Base-by-base conservation (phyloP, 2,113 vertebrate genomes). In the Rutilus rutilus region DNA sequence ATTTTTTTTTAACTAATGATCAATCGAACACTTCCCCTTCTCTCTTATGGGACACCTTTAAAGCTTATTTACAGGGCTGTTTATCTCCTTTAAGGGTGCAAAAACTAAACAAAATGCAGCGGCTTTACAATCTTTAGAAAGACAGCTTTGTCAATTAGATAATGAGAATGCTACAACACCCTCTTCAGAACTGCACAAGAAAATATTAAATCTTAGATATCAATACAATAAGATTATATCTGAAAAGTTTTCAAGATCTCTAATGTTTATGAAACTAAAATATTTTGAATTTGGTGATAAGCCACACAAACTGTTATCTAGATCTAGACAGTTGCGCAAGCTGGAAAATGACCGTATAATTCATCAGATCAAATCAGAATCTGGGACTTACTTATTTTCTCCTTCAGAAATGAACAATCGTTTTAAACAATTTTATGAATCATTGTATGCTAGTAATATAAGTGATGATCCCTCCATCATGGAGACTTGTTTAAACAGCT, bases 401-500 rank as follows among this genome's bases (percentile, higher is more conserved):
- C 67, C 33, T 1, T 23, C 2, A 11, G 67, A 42, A 39, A 71
- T 71, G 45, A 73, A 73, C 1, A 25, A 74, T 10, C 19, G 17
- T 1, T 71, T 71, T 71, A 71, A 71, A 71, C 36, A 23, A 71
- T 71, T 23, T 42, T 71, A 71, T 71, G 19, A 71, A 71, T 45
- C 39, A 42, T 6, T 45, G 5, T 73, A 73, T 7, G 6, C 39
- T 12, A 73, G 69, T 45, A 45, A 73, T 45, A n/a, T 0, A 39
- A 65, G 5, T 5, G 30, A 39, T 8, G 39, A 74, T 15, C 1
- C 71, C 17, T 45, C 21, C 0, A 45, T 5, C 14, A 45, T 74
- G 39, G 21, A 74, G 39, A 45, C 23, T 1, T 45, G 45, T 45
- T 74, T 74, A 74, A 74, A 74, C 2, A 6, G 69, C 23, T 74